Base-by-base conservation (phyloP, 2,888 invertebrate genomes). In the Andrena minutula region DNA sequence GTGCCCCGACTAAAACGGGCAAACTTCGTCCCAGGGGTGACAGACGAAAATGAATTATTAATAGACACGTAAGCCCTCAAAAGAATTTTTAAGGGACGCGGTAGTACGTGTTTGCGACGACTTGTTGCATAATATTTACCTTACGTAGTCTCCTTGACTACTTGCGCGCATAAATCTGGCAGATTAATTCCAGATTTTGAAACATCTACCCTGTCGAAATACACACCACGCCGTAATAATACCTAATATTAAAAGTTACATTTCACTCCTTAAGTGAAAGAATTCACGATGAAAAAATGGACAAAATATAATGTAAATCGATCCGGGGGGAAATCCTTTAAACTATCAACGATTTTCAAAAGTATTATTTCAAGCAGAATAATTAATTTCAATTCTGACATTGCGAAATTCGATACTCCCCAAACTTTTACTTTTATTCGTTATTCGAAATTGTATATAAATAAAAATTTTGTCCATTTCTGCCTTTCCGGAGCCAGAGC, bases 31-130 rank as follows among this genome's bases (percentile, higher is more conserved):
- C 3, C 58, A 32, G 16, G 4, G 20, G 61, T 51, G 30, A 68
- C 35, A 47, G 68, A 75, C 35, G 35, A 51, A 68, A 75, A 68
- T 68, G 68, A 61, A 75, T 68, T 75, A 68, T 75, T 75, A 75
- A 75, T 68, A 49, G n/a, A 26, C 68, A 75, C 68, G 75, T 35
- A 68, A 75, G 61, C 32, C 41, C 35, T 61, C 51, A 68, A 68
- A 68, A 75, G 68, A 75, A 75, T 68, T 68, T 75, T 75, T 68
- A 75, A 61, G 51, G 68, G 23, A 75, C 35, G 30, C 61, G 49
- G 23, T 10, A 51, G 23, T 35, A 28, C 51, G n/a, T 68, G 35
- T 68, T 51, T 32, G 12, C 75, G 30, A 53, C 23, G 49, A 75
- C 75, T 68, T 68, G 51, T 75, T 75, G 61, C 75, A 61, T 68